Evolutionary conservation across 2,113 vertebrate genomes (phyloP), one percentile per base, ranked within the genome.

Genomic region (Antechinus stuartii): DNA sequence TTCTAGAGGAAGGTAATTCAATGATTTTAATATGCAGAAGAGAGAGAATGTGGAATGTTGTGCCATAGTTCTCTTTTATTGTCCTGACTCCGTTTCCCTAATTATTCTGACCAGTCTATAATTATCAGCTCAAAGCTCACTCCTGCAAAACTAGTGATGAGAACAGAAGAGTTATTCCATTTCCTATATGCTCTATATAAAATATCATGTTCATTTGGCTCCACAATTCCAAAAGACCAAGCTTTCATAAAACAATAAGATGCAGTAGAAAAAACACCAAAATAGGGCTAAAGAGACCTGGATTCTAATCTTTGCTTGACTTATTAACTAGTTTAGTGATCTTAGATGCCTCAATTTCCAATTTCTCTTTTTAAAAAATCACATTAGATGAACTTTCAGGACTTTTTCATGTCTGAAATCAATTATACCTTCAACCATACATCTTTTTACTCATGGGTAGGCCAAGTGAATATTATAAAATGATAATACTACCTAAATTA

Each of bases 181-280:
- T 84, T 84, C 68, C n/a, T 42, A 76, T 19, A 61, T 61, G 30
- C 12, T 55, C 6, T 23, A 27, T 22, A 1, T 16, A 19, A 10
- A 3, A 24, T 7, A 54, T 2, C 14, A 2, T 26, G 24, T 52
- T 92, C 9, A 35, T 11, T 68, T 24, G 26, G 47, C 0, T 0
- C 0, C 3, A 55, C 76, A n/a, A 9, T 22, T 54, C 10, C 26
- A 23, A 0, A 4, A n/a, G 0, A 0, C 0, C 0, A 8, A 52
- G 76, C 12, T 50, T 92, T 55, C 54, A 23, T 5, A 16, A 19
- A 30, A 14, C 30, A n/a, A 76, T 76, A 3, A 26, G 22, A 0
- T 8, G 61, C 61, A n/a, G 3, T 68, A 76, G 11, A 42, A 24
- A 90, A 10, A 52, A 2, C 12, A 68, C 47, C 25, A 3, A 24